Base-by-base conservation (phyloP, 2,797 vertebrate genomes). In the Echiichthys vipera region DNA sequence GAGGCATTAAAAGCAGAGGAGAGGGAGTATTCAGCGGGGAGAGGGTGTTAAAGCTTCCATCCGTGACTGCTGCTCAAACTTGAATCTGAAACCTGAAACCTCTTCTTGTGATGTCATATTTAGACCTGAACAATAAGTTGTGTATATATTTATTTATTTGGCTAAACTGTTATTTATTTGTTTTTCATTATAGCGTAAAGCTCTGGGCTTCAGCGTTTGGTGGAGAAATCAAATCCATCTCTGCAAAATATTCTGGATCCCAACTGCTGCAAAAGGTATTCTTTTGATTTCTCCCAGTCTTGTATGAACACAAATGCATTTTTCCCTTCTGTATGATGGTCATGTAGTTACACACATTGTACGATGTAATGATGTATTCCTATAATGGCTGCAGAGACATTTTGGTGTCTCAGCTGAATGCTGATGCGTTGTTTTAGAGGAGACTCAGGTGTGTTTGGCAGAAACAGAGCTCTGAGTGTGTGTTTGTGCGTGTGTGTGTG, bases 191-290 rank as follows among this genome's bases (percentile, higher is more conserved):
- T 87, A 99, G 97, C 18, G 97, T 99, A 69, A 99, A 99, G 93
- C 96, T 99, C 68, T 99, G 97, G 97, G 97, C 97, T 84, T 98
- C 98, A 18, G 97, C 98, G 24, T 99, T 99, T 81, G 98, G 98
- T 82, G 98, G 98, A 82, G 98, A 99, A 93, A 98, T 99, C 85
- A 97, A 98, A 96, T 99, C 98, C 62, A 97, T 99, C 77, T 96
- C 98, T 85, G 96, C 96, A 34, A 99, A 98, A 93, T 99, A 99
- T 88, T 98, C 98, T 0, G 98, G 97, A 89, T 98, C 97, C 20
- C 97, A 98, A 91, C 94, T 98, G 46, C 94, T 99, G 83, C 97
- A 98, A 89, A 99, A 99, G 98, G 98, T 99, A 97, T 8, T 65
- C 2, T 17, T 62, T 9, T 45, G 20, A n/a, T 57, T 40, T 76